A percentile compares a stretch with the other conserved stretches of the same genome.
Evolutionary conservation across 2,113 vertebrate genomes (phyloP).

Genomic region (Hemichromis elongatus): DNA sequence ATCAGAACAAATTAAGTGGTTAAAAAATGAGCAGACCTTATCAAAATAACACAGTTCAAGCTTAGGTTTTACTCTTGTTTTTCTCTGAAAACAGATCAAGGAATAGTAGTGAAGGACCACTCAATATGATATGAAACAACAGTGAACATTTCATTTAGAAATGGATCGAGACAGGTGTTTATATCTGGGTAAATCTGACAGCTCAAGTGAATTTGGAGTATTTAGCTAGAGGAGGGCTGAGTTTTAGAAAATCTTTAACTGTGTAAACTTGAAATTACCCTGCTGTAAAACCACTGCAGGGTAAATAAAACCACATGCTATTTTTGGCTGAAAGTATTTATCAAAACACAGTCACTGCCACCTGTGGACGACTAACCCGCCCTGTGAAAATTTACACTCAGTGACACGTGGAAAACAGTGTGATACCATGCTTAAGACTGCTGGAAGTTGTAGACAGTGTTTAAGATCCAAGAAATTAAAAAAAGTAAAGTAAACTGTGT

Average conservation of each 20-base stretch:
- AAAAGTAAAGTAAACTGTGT: not conserved
- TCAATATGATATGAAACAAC: too few species aligned
- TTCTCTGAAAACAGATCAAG: not conserved
- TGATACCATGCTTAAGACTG: not conserved
- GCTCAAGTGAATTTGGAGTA: not conserved
- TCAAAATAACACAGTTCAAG: too few species aligned
- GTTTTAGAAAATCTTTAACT: not conserved
- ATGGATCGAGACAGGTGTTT: not conserved
- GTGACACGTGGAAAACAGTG: not conserved
- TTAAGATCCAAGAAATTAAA: not conserved
- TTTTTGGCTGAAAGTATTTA: not conserved
- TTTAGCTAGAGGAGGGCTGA: not conserved
- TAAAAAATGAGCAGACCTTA: too few species aligned
- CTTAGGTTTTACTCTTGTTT: too few species aligned
- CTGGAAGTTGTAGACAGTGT: not conserved
- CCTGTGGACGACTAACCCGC: not conserved
- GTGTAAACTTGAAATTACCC: rapidly evolving
- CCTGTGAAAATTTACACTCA: not conserved
- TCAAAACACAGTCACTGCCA: not conserved
- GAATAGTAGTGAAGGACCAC: too few species aligned
- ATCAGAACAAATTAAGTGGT: too few species aligned
- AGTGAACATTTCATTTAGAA: too few species aligned
- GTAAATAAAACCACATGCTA: not conserved
- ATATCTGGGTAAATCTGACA: not conserved
- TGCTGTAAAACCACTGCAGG: not conserved